Conservation (phyloP, 2,888 invertebrate genomes). For the Drosophila demipolita region DNA sequence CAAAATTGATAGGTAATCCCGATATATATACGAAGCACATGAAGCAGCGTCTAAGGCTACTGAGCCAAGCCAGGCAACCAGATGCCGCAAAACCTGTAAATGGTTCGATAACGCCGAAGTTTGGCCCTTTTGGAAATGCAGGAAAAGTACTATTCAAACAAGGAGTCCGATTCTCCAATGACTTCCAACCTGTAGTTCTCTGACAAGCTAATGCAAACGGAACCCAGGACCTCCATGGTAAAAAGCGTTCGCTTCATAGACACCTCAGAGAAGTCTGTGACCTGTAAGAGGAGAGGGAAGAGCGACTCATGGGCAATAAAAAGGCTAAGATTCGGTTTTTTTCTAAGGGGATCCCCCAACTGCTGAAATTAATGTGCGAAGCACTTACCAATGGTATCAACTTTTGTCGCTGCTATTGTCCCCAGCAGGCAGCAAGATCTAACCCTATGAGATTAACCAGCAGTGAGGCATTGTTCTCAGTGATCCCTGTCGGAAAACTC, state of each 20-base stretch:
- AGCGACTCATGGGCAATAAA: neutral
- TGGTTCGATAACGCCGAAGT: conserved; percentile 30
- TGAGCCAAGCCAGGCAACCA: conserved; percentile 10
- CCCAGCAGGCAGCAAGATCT: neutral
- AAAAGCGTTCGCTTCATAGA: neutral
- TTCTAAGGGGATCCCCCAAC: too few species aligned
- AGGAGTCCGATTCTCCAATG: neutral
- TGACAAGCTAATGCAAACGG: conserved; percentile 34
- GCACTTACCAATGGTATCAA: neutral
- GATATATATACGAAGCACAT: conserved; percentile 3
- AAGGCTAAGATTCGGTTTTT: conserved; percentile 29
- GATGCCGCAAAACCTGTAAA: conserved; percentile 13
- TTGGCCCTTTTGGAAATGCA: conserved; percentile 32
- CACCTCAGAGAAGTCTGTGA: conserved; percentile 34
- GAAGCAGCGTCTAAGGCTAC: conserved; percentile 11
- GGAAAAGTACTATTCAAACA: conserved; percentile 5
- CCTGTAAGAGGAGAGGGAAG: neutral
- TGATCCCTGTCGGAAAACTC: conserved; percentile 4
- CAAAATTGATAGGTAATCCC: conserved; percentile 14
- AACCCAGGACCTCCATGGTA: neutral
- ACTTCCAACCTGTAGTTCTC: neutral
- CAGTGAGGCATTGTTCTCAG: neutral
- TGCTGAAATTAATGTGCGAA: conserved; percentile 24
- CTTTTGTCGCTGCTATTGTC: neutral
- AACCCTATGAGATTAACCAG: conserved; percentile 5